Percentiles rank a stretch among this genome's conserved stretches.
Conservation (phyloP, 2,888 invertebrate species). For the Drosophila neoperkinsi region DNA sequence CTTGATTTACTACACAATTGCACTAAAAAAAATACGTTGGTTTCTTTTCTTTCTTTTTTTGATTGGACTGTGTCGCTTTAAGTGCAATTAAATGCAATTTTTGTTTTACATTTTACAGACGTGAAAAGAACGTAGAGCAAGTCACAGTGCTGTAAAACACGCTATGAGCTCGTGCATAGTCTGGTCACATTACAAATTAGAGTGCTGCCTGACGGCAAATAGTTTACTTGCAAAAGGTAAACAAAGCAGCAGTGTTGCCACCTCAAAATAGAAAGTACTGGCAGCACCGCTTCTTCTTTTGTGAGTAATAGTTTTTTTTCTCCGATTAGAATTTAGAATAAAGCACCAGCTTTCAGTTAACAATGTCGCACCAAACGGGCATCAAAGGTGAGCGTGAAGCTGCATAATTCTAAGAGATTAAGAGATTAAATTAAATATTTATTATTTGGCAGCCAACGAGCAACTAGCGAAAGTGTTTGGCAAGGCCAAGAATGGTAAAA, state of each 20-base stretch:
- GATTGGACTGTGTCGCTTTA: slow-evolving; percentile 39
- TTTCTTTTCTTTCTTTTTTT: slow-evolving; percentile 18
- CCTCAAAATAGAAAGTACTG: slow-evolving; percentile 19
- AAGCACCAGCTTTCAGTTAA: slow-evolving; percentile 26
- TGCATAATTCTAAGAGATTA: background rate
- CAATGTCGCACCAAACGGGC: slow-evolving; percentile 96
- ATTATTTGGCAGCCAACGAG: slow-evolving; percentile 89
- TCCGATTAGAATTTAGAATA: slow-evolving; percentile 40
- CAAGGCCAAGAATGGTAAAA: slow-evolving; percentile 91
- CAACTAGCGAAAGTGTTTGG: slow-evolving; percentile 92
- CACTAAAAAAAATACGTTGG: slow-evolving; percentile 52
- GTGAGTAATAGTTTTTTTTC: slow-evolving; percentile 72
- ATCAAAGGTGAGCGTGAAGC: slow-evolving; percentile 89
- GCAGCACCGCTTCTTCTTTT: slow-evolving; percentile 44
- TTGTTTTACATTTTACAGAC: slow-evolving; percentile 72
- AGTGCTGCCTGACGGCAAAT: slow-evolving; percentile 29
- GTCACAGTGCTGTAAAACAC: slow-evolving; percentile 42
- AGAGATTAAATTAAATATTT: background rate
- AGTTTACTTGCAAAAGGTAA: slow-evolving; percentile 49
- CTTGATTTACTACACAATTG: slow-evolving; percentile 63
- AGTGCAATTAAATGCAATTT: slow-evolving; percentile 70
- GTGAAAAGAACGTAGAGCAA: slow-evolving; percentile 61
- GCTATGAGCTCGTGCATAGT: background rate
- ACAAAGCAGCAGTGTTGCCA: slow-evolving; percentile 32
- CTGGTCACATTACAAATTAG: slow-evolving; percentile 29